Base-by-base conservation (phyloP, 2,888 invertebrate species). In the Chaetoderma sp. region DNA sequence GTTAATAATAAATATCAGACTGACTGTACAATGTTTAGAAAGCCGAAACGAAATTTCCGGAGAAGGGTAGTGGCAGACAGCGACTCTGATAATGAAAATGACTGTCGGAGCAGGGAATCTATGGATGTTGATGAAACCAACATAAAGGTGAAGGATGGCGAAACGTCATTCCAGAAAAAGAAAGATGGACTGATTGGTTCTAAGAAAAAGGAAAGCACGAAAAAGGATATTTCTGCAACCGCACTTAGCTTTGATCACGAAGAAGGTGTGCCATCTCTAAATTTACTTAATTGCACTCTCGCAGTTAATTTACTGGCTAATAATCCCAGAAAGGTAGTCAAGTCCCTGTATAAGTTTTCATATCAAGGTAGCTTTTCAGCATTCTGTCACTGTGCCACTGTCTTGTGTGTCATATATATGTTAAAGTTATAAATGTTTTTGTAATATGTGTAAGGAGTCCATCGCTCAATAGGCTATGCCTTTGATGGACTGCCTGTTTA, bases 11-110 rank as follows among this genome's bases (percentile, higher is more conserved):
- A n/a, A n/a, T n/a, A n/a, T n/a, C n/a, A n/a, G n/a, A n/a, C n/a
- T n/a, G n/a, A n/a, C n/a, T n/a, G n/a, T n/a, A n/a, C n/a, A n/a
- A 85, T 94, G 73, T 95, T 95, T 87, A 92, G 93, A 78, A 95
- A 95, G 88, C 95, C 95, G 0, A 92, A 92, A 82, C 92, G 94
- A 83, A 92, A 91, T 84, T 93, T 95, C 75, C 93, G 88, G 56
- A 81, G 84, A 66, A 78, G 87, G 68, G 72, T 79, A 45, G 67
- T 67, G 10, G 70, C 74, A n/a, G 74, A 78, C 21, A 80, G 80
- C 64, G 83, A 83, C 18, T 84, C 85, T 16, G 85, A 86, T 58
- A 82, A 85, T 50, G 81, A 81, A 55, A 70, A 72, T 55, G 71
- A 75, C 23, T 52, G 58, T 92, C n/a, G n/a, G n/a, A 86, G 33